Percentiles rank a stretch among this genome's conserved stretches.
Evolutionary conservation across 1,140 invertebrate genomes (phyloP).

Genomic region (Holcopasites calliopsidis): DNA sequence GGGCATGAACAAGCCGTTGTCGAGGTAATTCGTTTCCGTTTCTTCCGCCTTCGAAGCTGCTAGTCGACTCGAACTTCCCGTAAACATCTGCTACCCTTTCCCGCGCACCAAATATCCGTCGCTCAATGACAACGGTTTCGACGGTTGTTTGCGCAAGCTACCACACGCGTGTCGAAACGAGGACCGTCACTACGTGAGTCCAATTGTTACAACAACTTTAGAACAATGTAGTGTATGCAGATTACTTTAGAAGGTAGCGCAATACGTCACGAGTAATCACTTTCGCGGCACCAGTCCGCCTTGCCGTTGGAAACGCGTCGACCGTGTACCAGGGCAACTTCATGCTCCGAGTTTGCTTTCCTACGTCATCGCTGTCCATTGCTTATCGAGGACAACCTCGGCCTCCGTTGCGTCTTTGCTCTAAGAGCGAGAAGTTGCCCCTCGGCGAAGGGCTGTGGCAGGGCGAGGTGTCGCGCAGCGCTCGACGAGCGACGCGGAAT

Average conservation of each 20-base stretch:
- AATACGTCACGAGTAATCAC: background rate
- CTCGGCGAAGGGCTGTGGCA: too few species aligned
- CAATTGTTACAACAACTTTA: slow-evolving; percentile 58
- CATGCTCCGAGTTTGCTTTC: too few species aligned
- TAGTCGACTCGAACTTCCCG: background rate
- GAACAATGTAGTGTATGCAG: slow-evolving; percentile 54
- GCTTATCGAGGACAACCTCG: too few species aligned
- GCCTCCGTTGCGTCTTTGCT: too few species aligned
- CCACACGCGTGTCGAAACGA: slow-evolving; percentile 76
- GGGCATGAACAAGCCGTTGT: slow-evolving; percentile 72
- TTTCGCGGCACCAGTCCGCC: too few species aligned
- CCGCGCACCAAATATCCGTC: too few species aligned
- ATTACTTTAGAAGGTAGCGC: slow-evolving; percentile 46
- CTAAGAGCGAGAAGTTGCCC: too few species aligned
- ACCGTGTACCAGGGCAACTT: too few species aligned
- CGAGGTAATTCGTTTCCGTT: slow-evolving; percentile 66
- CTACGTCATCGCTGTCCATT: too few species aligned
- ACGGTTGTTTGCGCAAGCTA: slow-evolving; percentile 77
- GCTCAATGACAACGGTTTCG: slow-evolving; percentile 34
- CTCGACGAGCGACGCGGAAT: too few species aligned
- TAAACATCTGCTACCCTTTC: background rate
- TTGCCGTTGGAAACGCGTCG: background rate
- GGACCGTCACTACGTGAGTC: slow-evolving; percentile 78
- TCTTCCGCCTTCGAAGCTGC: background rate
- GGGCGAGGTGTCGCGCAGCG: too few species aligned